Percentiles rank a stretch among this genome's conserved stretches.
phyloP scores from a whole-genome alignment of 1,140 invertebrate genomes.

The Heliconius hermathena region DNA sequence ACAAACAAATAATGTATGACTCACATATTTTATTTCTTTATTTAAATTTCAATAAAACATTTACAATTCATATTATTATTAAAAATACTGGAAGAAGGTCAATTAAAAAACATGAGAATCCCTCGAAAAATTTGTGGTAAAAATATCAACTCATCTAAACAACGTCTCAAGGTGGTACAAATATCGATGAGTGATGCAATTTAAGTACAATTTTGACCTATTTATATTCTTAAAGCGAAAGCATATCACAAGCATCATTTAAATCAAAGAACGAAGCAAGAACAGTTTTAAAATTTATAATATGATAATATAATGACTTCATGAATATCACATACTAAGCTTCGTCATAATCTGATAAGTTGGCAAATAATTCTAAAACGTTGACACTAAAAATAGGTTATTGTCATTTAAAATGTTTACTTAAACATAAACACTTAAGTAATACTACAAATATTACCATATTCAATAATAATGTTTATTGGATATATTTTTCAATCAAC shows the following conservation, averaged over 20 bases:
- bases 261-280: neutral
- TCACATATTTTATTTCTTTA: too few relatives aligned
- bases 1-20: too few relatives aligned
- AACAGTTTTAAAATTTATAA: conserved; percentile 1
- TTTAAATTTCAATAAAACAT: too few relatives aligned
- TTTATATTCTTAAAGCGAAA: neutral
- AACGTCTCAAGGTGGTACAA: neutral
- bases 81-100: too few relatives aligned
- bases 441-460: too few relatives aligned
- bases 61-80: too few relatives aligned
- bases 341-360: neutral
- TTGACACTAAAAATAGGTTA: conserved; percentile 2
- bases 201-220: neutral
- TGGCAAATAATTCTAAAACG: neutral
- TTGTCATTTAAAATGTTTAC: too few relatives aligned
- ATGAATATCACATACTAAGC: neutral
- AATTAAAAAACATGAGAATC: too few relatives aligned
- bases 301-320: neutral
- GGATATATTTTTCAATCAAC: too few relatives aligned
- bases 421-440: too few relatives aligned
- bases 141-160: neutral
- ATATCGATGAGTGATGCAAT: neutral
- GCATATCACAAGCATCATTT: neutral
- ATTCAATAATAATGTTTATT: too few relatives aligned
- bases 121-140: too few relatives aligned